Evolutionary conservation across 2,113 vertebrate genomes (phyloP), one percentile per base, ranked within the genome.

Genomic region (Jaculus jaculus): DNA sequence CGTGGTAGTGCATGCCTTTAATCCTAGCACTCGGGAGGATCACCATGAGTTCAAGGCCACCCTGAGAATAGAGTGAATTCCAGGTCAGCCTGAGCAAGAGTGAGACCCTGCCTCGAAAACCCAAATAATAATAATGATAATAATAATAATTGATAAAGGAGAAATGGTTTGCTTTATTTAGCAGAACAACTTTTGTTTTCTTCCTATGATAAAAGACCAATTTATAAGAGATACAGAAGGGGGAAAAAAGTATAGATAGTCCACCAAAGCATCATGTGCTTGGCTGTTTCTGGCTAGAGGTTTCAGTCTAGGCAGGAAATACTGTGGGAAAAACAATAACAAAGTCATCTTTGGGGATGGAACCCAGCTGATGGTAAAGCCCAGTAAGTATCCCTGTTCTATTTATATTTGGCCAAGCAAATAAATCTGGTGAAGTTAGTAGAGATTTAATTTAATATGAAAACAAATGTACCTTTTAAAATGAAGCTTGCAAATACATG

Each of bases 251-350:
- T 47, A 37, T 0, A 6, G 4, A 24, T 16, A 72, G 54, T 87
- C 58, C 63, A 79, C 84, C 32, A 30, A 5, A 2, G 2, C 26
- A 12, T 39, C 66, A 2, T 66, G 65, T n/a, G 13, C 86, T 47
- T 32, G 1, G 11, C 58, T 63, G 69, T 5, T 65, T 32, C 89
- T 90, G n/a, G 47, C 51, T 47, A 63, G 17, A 71, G 85, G 84
- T 97, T 98, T 97, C 90, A 95, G 96, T 89, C 95, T 96, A 96
- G 96, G 84, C 93, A 96, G 84, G 86, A 95, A 95, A 82, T 84
- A 81, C 89, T 96, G 97, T 97, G 97, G 88, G 47, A 96, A 90
- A 90, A 87, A 39, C 28, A 89, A 94, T 4, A 8, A 0, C 60
- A 97, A 90, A 54, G 0, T 88, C 1, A 23, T 94, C 68, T 97